Evolutionary conservation across 2,888 invertebrate genomes (phyloP), one percentile per base, ranked within the genome.

Genomic region (Helobdella robusta): DNA sequence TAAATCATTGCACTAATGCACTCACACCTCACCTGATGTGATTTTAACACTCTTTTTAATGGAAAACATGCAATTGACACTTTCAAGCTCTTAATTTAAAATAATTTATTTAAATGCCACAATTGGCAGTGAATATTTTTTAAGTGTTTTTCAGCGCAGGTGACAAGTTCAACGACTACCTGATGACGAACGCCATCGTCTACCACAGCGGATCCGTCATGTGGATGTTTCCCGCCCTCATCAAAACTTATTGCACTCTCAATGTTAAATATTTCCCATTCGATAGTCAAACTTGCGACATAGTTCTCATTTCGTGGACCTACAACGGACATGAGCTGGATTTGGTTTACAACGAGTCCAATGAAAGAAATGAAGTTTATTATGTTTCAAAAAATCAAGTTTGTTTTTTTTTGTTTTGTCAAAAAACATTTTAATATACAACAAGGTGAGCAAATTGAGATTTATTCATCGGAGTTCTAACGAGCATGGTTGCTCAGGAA

Each of bases 371-470:
- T 58, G 67, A 30, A 30, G 67, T 73, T 28, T 73, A 85, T 86
- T 67, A 87, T 86, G 72, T 89, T 87, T 81, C 89, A 88, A 78
- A 87, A 23, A 90, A 90, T 76, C 89, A 89, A 46, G 60, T 60
- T 20, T 11, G 11, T n/a, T 40, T 15, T 40, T 40, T n/a, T 40
- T 40, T 40, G 11, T n/a, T 15, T 40, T 40, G 11, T 40, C 44
- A 40, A 40, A 8, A 40, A 8, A 40, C 44, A 8, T 15, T 40
- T 40, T 40, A 15, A 40, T 40, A 40, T n/a, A n/a, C n/a, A n/a
- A n/a, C n/a, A n/a, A n/a, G n/a, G n/a, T n/a, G n/a, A n/a, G n/a
- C n/a, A n/a, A n/a, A n/a, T n/a, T n/a, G n/a, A n/a, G n/a, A n/a
- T n/a, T n/a, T n/a, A n/a, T n/a, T n/a, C n/a, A n/a, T n/a, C n/a